Conservation (phyloP, 2,888 invertebrate species). For the Cataglyphis albicans region DNA sequence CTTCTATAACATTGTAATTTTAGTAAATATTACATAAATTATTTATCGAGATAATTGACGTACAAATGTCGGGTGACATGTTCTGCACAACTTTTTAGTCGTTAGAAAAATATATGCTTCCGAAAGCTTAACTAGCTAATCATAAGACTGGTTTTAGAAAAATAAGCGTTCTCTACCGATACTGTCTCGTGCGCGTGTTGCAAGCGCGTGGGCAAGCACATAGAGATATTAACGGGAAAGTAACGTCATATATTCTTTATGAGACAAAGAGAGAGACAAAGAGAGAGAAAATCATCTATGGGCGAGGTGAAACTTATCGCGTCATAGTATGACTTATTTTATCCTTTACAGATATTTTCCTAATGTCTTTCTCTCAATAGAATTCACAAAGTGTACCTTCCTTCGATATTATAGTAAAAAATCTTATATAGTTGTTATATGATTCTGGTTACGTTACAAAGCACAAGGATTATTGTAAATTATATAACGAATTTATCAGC, state of each 20-base stretch:
- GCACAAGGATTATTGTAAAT: slow-evolving; percentile 31
- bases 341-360: slow-evolving; percentile 68
- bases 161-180: slow-evolving; percentile 55
- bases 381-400: slow-evolving; percentile 62
- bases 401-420: slow-evolving; percentile 32
- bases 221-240: slow-evolving; percentile 22
- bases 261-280: slow-evolving; percentile 10
- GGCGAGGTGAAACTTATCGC: slow-evolving; percentile 42
- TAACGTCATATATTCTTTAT: slow-evolving; percentile 52
- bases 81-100: slow-evolving; percentile 23
- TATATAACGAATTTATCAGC: slow-evolving; percentile 10
- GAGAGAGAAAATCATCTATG: slow-evolving; percentile 6
- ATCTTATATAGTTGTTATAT: slow-evolving; percentile 35
- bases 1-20: neutral
- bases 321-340: slow-evolving; percentile 48
- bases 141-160: slow-evolving; percentile 68
- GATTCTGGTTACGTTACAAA: slow-evolving; percentile 38
- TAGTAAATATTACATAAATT: neutral
- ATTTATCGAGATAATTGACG: neutral
- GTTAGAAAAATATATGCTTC: slow-evolving; percentile 64
- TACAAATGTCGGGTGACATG: slow-evolving; percentile 25
- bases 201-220: neutral
- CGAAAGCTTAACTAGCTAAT: slow-evolving; percentile 64
- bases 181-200: slow-evolving; percentile 17
- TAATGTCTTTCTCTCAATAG: slow-evolving; percentile 68